Base-by-base conservation (phyloP, 2,888 invertebrate genomes). In the Stramonita haemastoma region DNA sequence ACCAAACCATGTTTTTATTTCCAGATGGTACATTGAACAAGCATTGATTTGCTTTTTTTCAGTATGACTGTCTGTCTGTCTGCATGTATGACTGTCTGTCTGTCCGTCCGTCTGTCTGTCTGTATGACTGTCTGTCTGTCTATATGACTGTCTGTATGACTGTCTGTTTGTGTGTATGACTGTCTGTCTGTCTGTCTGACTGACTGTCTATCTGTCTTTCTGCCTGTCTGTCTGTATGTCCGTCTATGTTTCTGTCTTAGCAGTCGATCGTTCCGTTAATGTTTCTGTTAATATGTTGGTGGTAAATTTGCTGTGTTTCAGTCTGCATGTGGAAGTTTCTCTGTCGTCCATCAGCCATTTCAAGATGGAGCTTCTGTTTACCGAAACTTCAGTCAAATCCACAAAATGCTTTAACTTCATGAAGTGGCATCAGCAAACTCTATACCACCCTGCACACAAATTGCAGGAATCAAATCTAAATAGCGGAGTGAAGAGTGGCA, bases 21-120 rank as follows among this genome's bases (percentile, higher is more conserved):
- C n/a, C n/a, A n/a, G n/a, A n/a, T n/a, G n/a, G n/a, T n/a, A n/a
- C n/a, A n/a, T n/a, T n/a, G n/a, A n/a, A n/a, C n/a, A n/a, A n/a
- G n/a, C n/a, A n/a, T n/a, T n/a, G n/a, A n/a, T n/a, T n/a, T n/a
- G n/a, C n/a, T n/a, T n/a, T n/a, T n/a, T n/a, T n/a, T n/a, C n/a
- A n/a, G 95, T 95, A 90, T 8, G 81, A 22, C n/a, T 73, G 77
- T 46, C 79, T 79, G 46, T 46, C 36, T 87, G 77, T 87, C 36
- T 77, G 73, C n/a, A 1, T 73, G 73, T 73, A 1, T 73, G 73
- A 26, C 15, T 79, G 13, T 79, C 15, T 79, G 79, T 79, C 17
- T 79, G 34, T 79, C 17, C 15, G 22, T 79, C 13, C 32, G 34
- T 34, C 32, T 79, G 32, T 73, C 8, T 34, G 34, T 56, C 36